These are phyloP conservation scores for Melipona bicolor DNA, from an alignment of 2,888 invertebrate genomes.

Conservation along the genomic window DNA sequence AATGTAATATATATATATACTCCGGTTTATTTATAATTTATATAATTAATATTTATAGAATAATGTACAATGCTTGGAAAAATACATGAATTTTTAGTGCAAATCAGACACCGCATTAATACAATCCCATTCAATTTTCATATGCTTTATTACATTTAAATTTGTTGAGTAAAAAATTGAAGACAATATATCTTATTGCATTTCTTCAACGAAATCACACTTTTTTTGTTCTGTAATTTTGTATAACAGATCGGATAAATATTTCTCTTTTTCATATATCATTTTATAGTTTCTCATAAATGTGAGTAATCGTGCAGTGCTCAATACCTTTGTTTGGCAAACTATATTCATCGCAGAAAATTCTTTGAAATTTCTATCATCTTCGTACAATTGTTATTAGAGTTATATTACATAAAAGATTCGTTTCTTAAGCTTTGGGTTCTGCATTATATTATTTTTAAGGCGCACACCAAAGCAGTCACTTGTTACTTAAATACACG, in stretches of 20 bases:
- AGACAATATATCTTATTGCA: slow-evolving; percentile 65
- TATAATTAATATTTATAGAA: slow-evolving; percentile 78
- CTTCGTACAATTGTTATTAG: slow-evolving; percentile 41
- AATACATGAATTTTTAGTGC: slow-evolving; percentile 80
- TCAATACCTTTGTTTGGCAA: slow-evolving; percentile 57
- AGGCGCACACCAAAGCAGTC: slow-evolving; percentile 77
- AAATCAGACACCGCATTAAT: slow-evolving; percentile 74
- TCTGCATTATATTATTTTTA: slow-evolving; percentile 70
- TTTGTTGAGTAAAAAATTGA: slow-evolving; percentile 64
- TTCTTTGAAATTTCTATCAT: slow-evolving; percentile 49
- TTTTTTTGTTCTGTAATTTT: slow-evolving; percentile 22
- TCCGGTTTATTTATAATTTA: slow-evolving; percentile 70
- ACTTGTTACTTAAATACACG: slow-evolving; percentile 74
- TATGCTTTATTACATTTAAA: slow-evolving; percentile 51
- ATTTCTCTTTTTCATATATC: slow-evolving; percentile 10
- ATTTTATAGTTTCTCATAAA: slow-evolving; percentile 18
- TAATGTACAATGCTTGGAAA: slow-evolving; percentile 81
- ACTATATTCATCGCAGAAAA: slow-evolving; percentile 50
- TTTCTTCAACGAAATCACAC: slow-evolving; percentile 34
- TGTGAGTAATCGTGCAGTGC: slow-evolving; percentile 46
- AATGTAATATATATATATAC: slow-evolving; percentile 63
- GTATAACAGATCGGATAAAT: slow-evolving; percentile 39
- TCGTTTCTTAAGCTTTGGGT: slow-evolving; percentile 67
- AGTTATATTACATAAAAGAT: slow-evolving; percentile 65
- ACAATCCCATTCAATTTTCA: slow-evolving; percentile 54